phyloP scores from a whole-genome alignment of 30 jellyfish, hydroid and myxozoan species.

The Turritopsis rubra region DNA sequence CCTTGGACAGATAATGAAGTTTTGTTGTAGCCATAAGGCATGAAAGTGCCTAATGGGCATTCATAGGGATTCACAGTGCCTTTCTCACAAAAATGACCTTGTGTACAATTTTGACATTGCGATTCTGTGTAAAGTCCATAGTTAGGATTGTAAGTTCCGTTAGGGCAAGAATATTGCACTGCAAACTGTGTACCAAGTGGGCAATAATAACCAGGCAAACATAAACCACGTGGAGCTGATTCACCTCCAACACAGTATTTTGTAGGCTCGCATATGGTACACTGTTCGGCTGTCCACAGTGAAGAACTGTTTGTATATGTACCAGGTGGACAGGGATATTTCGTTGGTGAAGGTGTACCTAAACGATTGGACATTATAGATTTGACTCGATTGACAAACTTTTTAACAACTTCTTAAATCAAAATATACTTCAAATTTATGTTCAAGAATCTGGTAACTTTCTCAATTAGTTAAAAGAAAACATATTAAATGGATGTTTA shows the following conservation, averaged over 20 bases:
- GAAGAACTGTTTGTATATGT: constrained; percentile 72
- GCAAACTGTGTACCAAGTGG: constrained; percentile 84
- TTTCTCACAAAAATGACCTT: constrained; percentile 90
- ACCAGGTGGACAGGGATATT: constrained; percentile 97
- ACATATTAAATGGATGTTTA: constrained; percentile 7
- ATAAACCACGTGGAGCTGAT: constrained; percentile 65
- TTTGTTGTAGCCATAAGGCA: constrained; percentile 87
- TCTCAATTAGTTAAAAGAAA: too few species aligned
- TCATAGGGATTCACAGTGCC: constrained; percentile 84
- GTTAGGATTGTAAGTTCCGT: constrained; percentile 76
- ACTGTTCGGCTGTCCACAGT: constrained; percentile 60
- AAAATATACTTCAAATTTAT: too few species aligned
- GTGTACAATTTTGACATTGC: constrained; percentile 76
- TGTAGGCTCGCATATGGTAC: constrained; percentile 75
- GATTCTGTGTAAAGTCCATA: constrained; percentile 39
- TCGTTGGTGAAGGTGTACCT: constrained; percentile 92
- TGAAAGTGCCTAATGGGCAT: constrained; percentile 92
- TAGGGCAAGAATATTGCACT: constrained; percentile 79
- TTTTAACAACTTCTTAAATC: too few species aligned
- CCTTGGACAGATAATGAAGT: constrained; percentile 59
- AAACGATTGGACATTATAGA: background rate
- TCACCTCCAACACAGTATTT: constrained; percentile 96
- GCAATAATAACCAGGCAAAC: constrained; percentile 94
- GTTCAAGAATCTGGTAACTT: too few species aligned
- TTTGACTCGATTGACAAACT: too few species aligned